phyloP scores from a whole-genome alignment of 2,888 invertebrate species.

The Pardosa pseudoannulata region DNA sequence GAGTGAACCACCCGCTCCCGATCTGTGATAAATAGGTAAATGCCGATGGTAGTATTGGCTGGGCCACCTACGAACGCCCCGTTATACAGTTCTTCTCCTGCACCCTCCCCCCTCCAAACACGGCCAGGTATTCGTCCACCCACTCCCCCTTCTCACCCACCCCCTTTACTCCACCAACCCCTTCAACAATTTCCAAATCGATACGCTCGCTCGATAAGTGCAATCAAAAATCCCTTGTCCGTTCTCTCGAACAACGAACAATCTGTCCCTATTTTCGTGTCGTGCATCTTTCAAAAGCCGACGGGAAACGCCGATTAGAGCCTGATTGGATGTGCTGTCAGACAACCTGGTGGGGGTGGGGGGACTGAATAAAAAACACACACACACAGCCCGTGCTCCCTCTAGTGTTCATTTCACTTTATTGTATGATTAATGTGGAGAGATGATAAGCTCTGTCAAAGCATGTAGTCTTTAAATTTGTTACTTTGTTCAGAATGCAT shows the following conservation, averaged over 20 bases:
- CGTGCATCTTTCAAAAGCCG: conserved; percentile 5
- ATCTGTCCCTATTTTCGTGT: neutral
- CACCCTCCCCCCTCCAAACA: too few species aligned
- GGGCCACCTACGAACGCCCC: too few species aligned
- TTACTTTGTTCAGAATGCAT: too few species aligned
- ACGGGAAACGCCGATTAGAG: conserved; percentile 5
- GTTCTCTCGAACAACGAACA: conserved; percentile 1
- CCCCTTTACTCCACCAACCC: too few species aligned
- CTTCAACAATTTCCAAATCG: conserved; percentile 2
- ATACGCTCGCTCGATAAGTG: neutral
- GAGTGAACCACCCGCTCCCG: too few species aligned
- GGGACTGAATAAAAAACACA: neutral
- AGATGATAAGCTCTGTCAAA: too few species aligned
- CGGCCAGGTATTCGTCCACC: too few species aligned
- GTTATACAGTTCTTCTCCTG: too few species aligned
- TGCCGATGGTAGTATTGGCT: too few species aligned
- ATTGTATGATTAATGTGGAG: neutral
- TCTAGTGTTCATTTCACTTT: neutral
- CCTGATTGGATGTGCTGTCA: conserved; percentile 10
- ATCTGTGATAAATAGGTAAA: too few species aligned
- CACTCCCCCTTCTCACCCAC: too few species aligned
- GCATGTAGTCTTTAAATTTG: too few species aligned
- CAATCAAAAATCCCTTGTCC: conserved; percentile 15
- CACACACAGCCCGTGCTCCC: neutral
- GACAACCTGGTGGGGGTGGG: neutral